A percentile compares a stretch with the other conserved stretches of the same genome.
phyloP scores from a whole-genome alignment of 1,140 invertebrate genomes.

The Calosoma granatense region DNA sequence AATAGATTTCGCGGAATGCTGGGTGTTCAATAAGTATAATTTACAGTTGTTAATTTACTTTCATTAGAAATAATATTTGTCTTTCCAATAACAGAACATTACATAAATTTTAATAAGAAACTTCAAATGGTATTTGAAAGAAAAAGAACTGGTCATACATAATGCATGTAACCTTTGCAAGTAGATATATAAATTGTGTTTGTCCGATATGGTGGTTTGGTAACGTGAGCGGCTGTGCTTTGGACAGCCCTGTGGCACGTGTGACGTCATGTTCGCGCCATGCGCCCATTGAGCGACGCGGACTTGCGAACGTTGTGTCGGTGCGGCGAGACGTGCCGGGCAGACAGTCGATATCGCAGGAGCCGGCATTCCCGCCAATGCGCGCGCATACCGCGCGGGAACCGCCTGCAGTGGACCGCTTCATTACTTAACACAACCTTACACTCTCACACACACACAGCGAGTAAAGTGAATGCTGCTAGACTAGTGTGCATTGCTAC shows the following conservation, averaged over 20 bases:
- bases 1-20: no score
- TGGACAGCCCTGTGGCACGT: slow-evolving; percentile 1
- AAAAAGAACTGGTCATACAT: no score
- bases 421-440: neutral
- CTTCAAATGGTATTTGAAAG: no score
- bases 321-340: neutral
- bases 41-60: no score
- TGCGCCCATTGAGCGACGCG: neutral
- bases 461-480: no score
- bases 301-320: neutral
- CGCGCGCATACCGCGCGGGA: slow-evolving; percentile 2
- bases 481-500: neutral
- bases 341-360: neutral
- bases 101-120: no score
- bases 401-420: neutral
- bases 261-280: slow-evolving; percentile 1
- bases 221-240: neutral
- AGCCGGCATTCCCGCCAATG: neutral
- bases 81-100: no score
- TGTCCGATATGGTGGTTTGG: no score
- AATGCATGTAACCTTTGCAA: no score
- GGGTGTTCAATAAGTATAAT: no score
- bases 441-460: no score
- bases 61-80: no score
- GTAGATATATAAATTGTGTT: neutral